phyloP scores from a whole-genome alignment of 2,888 invertebrate species.

The Lepetodrilus schrolli region DNA sequence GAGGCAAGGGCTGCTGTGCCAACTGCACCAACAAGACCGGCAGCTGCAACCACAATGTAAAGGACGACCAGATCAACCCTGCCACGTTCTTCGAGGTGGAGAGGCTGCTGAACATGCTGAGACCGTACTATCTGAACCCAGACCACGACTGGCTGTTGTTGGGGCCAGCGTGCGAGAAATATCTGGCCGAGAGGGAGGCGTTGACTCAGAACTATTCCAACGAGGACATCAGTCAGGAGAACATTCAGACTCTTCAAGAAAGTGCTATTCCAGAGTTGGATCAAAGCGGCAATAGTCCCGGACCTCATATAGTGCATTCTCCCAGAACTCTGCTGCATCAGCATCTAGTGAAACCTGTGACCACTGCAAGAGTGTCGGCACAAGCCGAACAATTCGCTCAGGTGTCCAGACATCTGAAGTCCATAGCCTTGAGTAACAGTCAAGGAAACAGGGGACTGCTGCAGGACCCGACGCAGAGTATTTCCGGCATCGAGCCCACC shows the following conservation, averaged over 20 bases:
- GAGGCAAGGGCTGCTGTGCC: conserved; percentile 39
- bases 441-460: neutral
- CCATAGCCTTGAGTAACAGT: neutral
- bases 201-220: conserved; percentile 22
- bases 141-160: conserved; percentile 56
- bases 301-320: neutral
- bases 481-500: conserved; percentile 10
- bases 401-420: conserved; percentile 10
- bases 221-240: conserved; percentile 17
- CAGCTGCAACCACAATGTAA: conserved; percentile 36
- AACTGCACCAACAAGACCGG: conserved; percentile 34
- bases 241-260: too few species aligned
- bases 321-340: conserved; percentile 10
- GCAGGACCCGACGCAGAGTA: conserved; percentile 3
- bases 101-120: conserved; percentile 58
- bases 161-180: conserved; percentile 56
- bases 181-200: conserved; percentile 41
- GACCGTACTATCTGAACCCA: conserved; percentile 64
- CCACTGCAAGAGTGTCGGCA: neutral
- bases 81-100: conserved; percentile 68
- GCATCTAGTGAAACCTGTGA: conserved; percentile 1
- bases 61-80: conserved; percentile 51
- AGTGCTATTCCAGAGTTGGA: neutral
- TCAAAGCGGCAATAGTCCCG: neutral
- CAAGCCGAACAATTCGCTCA: neutral